Conservation (phyloP, 2,888 invertebrate genomes). For the Brenthis ino region DNA sequence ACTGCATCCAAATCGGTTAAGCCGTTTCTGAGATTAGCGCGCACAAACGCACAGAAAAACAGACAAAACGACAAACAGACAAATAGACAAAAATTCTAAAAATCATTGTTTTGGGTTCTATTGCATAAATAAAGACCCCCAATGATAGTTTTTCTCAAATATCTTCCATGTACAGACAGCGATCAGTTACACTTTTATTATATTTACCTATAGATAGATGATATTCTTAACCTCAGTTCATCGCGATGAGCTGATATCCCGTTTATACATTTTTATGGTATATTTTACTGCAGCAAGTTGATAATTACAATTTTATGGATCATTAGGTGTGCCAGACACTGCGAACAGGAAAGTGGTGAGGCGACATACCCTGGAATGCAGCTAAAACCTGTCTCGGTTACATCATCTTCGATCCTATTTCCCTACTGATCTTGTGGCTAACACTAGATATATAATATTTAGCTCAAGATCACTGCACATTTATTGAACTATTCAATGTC, state of each 20-base stretch:
- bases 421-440: conserved; percentile 32
- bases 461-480: conserved; percentile 31
- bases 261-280: conserved; percentile 3
- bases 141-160: too few species aligned
- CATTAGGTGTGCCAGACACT: conserved; percentile 22
- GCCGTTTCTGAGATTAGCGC: too few species aligned
- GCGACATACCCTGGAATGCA: conserved; percentile 54
- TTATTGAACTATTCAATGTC: background rate
- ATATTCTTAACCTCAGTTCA: background rate
- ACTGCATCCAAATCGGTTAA: too few species aligned
- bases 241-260: background rate
- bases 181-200: too few species aligned
- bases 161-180: too few species aligned
- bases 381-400: conserved; percentile 56
- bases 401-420: conserved; percentile 29
- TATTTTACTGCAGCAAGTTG: background rate
- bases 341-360: conserved; percentile 44
- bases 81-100: too few species aligned
- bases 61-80: too few species aligned
- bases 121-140: too few species aligned
- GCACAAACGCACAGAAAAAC: too few species aligned
- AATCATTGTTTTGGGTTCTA: too few species aligned
- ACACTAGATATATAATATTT: conserved; percentile 29
- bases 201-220: background rate
- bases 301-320: conserved; percentile 24